Conservation (phyloP, 2,113 vertebrate genomes). For the Pandion haliaetus region DNA sequence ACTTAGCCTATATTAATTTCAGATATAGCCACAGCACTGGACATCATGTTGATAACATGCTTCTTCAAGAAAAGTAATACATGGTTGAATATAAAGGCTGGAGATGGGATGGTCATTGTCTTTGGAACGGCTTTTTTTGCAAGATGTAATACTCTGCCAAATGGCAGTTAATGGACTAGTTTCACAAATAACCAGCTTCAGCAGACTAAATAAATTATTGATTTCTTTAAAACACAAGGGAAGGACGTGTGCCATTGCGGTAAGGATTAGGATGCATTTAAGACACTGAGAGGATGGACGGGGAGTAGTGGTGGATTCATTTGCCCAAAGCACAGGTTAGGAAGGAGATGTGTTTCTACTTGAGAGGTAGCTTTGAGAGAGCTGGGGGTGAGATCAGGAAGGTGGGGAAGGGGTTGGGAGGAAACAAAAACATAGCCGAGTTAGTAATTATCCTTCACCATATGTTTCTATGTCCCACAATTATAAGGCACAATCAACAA, state of each 20-base stretch:
- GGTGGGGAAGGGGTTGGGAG: not conserved
- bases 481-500: not conserved
- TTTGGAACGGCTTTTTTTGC: not conserved
- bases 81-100: not conserved
- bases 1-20: not conserved
- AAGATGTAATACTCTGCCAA: not conserved
- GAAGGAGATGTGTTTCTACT: not conserved
- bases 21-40: not conserved
- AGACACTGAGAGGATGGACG: not conserved
- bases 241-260: accelerated
- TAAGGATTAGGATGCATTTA: not conserved
- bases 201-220: not conserved
- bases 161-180: not conserved
- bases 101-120: not conserved
- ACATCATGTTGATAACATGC: not conserved
- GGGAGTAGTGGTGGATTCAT: not conserved
- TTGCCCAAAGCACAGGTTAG: not conserved
- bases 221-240: not conserved
- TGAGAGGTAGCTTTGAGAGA: not conserved
- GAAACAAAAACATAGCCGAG: not conserved
- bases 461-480: not conserved
- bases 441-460: not conserved
- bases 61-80: not conserved
- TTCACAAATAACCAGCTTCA: not conserved
- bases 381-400: not conserved